Evolutionary conservation across 2,113 vertebrate species (phyloP).

Genomic region (Thunnus maccoyii): DNA sequence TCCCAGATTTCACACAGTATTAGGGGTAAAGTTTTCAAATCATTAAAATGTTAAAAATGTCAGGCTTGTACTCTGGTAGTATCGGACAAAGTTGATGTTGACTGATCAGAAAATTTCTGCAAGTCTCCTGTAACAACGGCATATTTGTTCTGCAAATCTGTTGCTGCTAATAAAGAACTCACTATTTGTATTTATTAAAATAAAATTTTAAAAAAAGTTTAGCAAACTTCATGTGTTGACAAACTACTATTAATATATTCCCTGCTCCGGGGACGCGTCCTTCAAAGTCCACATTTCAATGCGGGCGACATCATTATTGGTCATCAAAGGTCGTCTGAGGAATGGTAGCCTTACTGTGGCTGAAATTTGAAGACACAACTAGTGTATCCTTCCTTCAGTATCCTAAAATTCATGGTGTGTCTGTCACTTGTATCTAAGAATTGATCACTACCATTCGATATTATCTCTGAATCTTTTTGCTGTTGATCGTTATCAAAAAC

Average conservation of each 20-base stretch:
- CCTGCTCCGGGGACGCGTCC: not conserved
- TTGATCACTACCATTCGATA: not conserved
- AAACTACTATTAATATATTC: not conserved
- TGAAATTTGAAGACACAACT: not conserved
- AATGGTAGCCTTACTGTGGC: not conserved
- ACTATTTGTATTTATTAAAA: not conserved
- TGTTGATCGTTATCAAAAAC: not conserved
- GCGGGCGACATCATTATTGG: not conserved
- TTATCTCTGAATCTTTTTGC: not conserved
- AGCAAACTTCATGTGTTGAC: not conserved
- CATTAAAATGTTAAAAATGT: too few species aligned
- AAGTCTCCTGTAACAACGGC: not conserved
- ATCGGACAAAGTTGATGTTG: not conserved
- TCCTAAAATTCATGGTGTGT: not conserved
- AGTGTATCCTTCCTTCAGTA: not conserved
- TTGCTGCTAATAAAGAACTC: not conserved
- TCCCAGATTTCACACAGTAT: too few species aligned
- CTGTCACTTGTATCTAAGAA: not conserved
- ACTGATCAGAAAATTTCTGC: not conserved
- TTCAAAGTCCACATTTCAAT: slow-evolving; percentile 8
- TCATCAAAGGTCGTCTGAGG: not conserved
- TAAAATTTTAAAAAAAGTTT: not conserved
- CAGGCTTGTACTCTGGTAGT: too few species aligned
- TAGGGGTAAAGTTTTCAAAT: too few species aligned
- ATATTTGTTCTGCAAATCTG: not conserved